These are phyloP conservation scores for Drosophila simulans DNA, from an alignment of 1,140 invertebrate species.

Conservation along the genomic window DNA sequence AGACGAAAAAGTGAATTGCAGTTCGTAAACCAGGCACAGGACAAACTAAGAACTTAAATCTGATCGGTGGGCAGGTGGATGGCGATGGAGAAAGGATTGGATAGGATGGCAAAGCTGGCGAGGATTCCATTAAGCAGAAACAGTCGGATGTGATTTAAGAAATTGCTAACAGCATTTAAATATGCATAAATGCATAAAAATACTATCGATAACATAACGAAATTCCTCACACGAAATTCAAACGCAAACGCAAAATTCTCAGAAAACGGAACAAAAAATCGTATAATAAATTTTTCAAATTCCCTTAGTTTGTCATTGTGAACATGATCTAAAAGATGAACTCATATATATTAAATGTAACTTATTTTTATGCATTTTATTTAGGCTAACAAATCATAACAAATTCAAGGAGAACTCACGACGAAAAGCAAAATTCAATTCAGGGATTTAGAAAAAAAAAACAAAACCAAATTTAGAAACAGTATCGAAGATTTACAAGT, in stretches of 20 bases:
- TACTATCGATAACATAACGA: constrained; percentile 63
- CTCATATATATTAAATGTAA: constrained; percentile 66
- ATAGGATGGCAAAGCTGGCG: constrained; percentile 6
- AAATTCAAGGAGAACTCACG: constrained; percentile 62
- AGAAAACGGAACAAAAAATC: constrained; percentile 33
- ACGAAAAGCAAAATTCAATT: constrained; percentile 82
- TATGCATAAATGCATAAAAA: constrained; percentile 80
- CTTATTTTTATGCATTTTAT: constrained; percentile 82
- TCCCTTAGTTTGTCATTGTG: constrained; percentile 72
- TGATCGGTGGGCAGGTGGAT: constrained; percentile 24
- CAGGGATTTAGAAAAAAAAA: constrained; percentile 77
- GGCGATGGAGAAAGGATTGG: constrained; percentile 1
- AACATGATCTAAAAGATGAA: constrained; percentile 76
- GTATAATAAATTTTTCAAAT: constrained; percentile 46
- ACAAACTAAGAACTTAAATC: constrained; percentile 42
- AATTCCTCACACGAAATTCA: constrained; percentile 44
- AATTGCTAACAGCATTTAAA: constrained; percentile 82
- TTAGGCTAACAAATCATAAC: constrained; percentile 74
- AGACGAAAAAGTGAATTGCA: constrained; percentile 83
- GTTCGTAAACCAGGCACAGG: constrained; percentile 61
- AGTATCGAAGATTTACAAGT: constrained; percentile 32
- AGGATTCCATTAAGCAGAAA: constrained; percentile 62
- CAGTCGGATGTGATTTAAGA: constrained; percentile 80
- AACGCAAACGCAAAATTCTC: constrained; percentile 47
- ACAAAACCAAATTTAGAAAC: constrained; percentile 34